Evolutionary conservation across 2,113 vertebrate species (phyloP).

Genomic region (Pedionomus torquatus): DNA sequence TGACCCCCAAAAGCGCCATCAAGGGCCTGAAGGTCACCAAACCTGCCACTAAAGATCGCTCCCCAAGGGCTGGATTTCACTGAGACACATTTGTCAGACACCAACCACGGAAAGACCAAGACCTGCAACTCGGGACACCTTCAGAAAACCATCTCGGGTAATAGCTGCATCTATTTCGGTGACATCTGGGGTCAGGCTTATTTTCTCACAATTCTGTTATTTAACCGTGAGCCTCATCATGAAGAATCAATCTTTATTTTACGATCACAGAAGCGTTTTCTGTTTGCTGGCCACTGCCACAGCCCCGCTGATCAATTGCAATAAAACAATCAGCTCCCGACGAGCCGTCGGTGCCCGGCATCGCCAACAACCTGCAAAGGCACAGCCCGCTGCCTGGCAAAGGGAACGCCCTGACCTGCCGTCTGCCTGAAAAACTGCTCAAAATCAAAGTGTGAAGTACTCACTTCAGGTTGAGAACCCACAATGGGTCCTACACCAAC

Average conservation of each 20-base stretch:
- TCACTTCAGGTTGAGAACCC: neutral
- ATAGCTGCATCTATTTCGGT: neutral
- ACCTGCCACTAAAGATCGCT: neutral
- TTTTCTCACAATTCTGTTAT: neutral
- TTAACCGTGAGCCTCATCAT: neutral
- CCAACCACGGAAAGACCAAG: neutral
- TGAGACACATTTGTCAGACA: neutral
- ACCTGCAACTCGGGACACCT: neutral
- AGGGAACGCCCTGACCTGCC: constrained; percentile 14
- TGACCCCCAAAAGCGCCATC: neutral
- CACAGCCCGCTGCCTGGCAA: constrained; percentile 36
- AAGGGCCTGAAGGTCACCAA: neutral
- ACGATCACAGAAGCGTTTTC: constrained; percentile 30
- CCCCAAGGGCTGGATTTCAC: neutral
- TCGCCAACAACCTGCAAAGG: constrained; percentile 27
- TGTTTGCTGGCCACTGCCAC: constrained; percentile 4
- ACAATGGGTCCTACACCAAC: neutral
- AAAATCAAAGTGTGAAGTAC: constrained; percentile 40
- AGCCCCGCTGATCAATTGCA: constrained; percentile 40
- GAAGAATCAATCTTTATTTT: constrained; percentile 35
- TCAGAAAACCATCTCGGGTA: neutral
- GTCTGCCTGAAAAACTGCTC: constrained; percentile 33
- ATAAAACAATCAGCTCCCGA: constrained; percentile 44
- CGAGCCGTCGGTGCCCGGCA: neutral
- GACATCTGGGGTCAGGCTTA: neutral